Conservation (phyloP, 2,888 invertebrate genomes). For the Drosophila affinis region DNA sequence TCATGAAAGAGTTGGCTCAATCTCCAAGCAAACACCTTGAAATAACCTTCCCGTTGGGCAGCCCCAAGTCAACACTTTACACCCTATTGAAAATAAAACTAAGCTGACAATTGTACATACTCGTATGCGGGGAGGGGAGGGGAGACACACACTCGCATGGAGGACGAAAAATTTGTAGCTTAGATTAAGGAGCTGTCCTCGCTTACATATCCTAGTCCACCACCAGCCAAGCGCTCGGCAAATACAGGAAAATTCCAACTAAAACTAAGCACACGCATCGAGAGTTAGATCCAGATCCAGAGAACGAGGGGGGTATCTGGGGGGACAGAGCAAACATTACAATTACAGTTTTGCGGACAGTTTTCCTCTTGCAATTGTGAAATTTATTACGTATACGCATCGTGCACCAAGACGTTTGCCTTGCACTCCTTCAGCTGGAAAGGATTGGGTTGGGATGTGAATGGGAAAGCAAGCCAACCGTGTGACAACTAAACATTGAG, state of each 20-base stretch:
- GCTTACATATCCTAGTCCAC: constrained; percentile 21
- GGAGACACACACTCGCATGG: constrained; percentile 9
- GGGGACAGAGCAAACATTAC: constrained; percentile 64
- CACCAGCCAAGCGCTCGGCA: constrained; percentile 55
- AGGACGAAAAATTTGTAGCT: constrained; percentile 41
- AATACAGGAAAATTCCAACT: constrained; percentile 56
- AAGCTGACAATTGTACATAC: constrained; percentile 41
- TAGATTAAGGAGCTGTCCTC: constrained; percentile 57
- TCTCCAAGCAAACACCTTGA: constrained; percentile 22
- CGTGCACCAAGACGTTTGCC: constrained; percentile 35
- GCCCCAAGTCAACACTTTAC: constrained; percentile 26
- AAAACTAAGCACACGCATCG: constrained; percentile 47
- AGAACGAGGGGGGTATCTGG: not conserved
- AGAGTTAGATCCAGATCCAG: constrained; percentile 27
- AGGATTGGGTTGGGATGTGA: not conserved
- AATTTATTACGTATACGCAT: constrained; percentile 67
- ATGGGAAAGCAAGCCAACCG: constrained; percentile 10
- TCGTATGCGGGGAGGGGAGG: not conserved
- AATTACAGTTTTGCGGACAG: constrained; percentile 75
- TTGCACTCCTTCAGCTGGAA: not conserved
- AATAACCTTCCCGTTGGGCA: constrained; percentile 12
- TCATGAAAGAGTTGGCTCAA: constrained; percentile 6
- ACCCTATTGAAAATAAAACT: constrained; percentile 28
- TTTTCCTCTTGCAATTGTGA: constrained; percentile 50
- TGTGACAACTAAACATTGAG: constrained; percentile 27